Conservation (phyloP, 2,113 vertebrate genomes). For the Mobula birostris region DNA sequence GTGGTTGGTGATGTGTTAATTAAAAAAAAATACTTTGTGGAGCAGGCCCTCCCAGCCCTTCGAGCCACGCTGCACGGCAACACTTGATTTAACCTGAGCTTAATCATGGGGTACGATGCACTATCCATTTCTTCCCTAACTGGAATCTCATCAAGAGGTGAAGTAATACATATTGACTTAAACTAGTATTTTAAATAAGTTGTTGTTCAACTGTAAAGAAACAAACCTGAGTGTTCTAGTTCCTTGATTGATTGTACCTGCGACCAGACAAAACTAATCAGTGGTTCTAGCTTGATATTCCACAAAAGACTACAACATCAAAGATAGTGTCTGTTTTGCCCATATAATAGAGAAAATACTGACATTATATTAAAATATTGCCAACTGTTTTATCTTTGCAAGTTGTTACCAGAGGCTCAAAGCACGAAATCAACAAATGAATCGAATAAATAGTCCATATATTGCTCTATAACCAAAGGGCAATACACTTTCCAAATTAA, state of each 20-base stretch:
- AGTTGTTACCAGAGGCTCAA: background rate
- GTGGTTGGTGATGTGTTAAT: no score
- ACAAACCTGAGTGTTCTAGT: background rate
- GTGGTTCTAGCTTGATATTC: background rate
- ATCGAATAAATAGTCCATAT: background rate
- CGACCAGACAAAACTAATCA: background rate
- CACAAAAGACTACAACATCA: background rate
- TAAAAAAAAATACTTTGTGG: no score
- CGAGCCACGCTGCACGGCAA: no score
- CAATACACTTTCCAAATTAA: background rate
- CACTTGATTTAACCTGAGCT: no score
- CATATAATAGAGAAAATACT: background rate
- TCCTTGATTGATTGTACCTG: background rate
- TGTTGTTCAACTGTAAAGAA: background rate
- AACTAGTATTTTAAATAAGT: background rate
- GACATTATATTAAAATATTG: background rate
- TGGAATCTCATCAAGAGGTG: background rate
- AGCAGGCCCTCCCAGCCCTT: no score
- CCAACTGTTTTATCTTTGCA: background rate
- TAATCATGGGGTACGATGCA: background rate
- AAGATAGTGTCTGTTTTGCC: background rate
- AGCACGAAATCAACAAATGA: background rate
- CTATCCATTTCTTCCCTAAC: background rate
- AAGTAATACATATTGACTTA: background rate
- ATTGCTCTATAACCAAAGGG: background rate